Evolutionary conservation across 2,797 vertebrate genomes (phyloP).

Genomic region (Chiloscyllium punctatum): DNA sequence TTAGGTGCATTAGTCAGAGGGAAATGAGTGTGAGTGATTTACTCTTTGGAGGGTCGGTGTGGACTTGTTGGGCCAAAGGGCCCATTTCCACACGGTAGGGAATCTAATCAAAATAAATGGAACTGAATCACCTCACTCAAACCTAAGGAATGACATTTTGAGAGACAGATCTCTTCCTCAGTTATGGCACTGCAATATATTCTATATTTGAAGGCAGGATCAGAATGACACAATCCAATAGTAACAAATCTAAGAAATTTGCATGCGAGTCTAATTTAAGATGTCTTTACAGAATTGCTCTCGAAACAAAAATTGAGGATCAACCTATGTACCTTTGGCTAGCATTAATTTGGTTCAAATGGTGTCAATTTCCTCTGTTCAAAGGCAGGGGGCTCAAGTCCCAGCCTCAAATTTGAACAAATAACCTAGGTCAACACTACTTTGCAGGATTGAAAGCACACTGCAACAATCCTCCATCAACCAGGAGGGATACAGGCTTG

Average conservation of each 20-base stretch:
- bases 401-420: not conserved
- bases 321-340: too few species aligned
- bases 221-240: not conserved
- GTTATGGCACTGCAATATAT: not conserved
- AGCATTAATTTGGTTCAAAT: too few species aligned
- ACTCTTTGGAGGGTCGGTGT: too few species aligned
- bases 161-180: not conserved
- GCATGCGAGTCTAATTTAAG: not conserved
- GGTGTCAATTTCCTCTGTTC: not conserved
- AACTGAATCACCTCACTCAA: not conserved
- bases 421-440: not conserved
- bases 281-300: not conserved
- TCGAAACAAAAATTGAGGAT: too few species aligned
- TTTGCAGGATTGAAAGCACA: not conserved
- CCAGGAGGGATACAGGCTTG: not conserved
- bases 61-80: too few species aligned
- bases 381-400: not conserved
- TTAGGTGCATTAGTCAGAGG: too few species aligned
- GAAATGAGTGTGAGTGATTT: too few species aligned
- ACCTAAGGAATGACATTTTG: not conserved
- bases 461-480: not conserved
- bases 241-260: not conserved
- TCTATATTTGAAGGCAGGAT: not conserved
- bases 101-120: not conserved
- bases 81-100: too few species aligned